phyloP scores from a whole-genome alignment of 2,797 vertebrate genomes.

The Melanotaenia parkinsoni region DNA sequence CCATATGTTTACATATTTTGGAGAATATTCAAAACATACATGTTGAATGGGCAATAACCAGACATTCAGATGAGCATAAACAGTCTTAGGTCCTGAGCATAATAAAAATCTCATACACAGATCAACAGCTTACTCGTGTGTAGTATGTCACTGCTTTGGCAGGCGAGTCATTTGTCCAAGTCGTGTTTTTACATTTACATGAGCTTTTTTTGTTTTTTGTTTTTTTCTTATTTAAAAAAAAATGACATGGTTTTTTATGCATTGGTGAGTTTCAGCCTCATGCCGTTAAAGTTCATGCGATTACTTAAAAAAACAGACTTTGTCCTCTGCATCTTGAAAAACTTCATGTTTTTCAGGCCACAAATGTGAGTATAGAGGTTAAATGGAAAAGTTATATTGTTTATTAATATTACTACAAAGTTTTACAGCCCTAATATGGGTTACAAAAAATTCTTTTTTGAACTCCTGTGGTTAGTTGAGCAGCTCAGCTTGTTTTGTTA shows the following conservation, averaged over 20 bases:
- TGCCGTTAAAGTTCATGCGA: background rate
- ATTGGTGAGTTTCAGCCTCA: conserved; percentile 13
- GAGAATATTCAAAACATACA: conserved; percentile 25
- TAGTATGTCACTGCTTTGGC: conserved; percentile 19
- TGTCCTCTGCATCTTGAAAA: conserved; percentile 24
- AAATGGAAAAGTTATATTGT: conserved; percentile 16
- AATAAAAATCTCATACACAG: conserved; percentile 47
- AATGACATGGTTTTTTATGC: conserved; percentile 21
- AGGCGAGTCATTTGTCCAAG: background rate
- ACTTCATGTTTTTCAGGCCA: conserved; percentile 36
- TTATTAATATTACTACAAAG: conserved; percentile 31
- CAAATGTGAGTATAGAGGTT: conserved; percentile 35
- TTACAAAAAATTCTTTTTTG: conserved; percentile 21
- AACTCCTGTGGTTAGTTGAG: conserved; percentile 15
- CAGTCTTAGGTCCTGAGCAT: conserved; percentile 72
- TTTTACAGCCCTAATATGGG: conserved; percentile 38
- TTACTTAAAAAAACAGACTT: conserved; percentile 18
- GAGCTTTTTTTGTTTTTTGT: conserved; percentile 10
- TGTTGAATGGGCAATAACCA: conserved; percentile 33
- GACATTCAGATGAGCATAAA: conserved; percentile 66
- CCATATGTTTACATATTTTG: conserved; percentile 18
- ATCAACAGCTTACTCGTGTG: conserved; percentile 22
- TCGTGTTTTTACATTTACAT: background rate
- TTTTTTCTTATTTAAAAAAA: conserved; percentile 12
- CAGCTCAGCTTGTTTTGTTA: conserved; percentile 19